These are phyloP conservation scores for Eupeodes latifasciatus DNA, from an alignment of 2,888 invertebrate species.

Conservation along the genomic window DNA sequence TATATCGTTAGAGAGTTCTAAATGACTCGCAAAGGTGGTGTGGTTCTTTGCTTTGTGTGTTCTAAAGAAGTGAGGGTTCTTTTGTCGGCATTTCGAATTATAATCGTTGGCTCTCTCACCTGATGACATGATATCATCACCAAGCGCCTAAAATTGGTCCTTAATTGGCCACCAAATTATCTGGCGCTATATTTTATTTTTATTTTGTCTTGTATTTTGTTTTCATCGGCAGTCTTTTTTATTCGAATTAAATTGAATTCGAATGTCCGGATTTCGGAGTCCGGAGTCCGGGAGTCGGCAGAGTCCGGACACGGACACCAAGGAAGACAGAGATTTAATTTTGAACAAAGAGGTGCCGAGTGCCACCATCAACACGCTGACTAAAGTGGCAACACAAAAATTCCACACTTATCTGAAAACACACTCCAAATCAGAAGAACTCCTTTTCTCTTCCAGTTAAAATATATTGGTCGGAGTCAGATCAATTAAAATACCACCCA, in stretches of 20 bases:
- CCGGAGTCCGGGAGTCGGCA: too few relatives aligned
- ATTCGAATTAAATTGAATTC: conserved; percentile 39
- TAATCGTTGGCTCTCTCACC: conserved; percentile 72
- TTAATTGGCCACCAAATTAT: conserved; percentile 76
- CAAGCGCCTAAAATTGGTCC: conserved; percentile 72
- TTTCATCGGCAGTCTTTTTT: conserved; percentile 2
- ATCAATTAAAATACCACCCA: conserved; percentile 76
- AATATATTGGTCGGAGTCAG: conserved; percentile 52
- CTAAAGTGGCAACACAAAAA: conserved; percentile 71
- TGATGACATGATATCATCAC: conserved; percentile 74
- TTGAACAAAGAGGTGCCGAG: conserved; percentile 48
- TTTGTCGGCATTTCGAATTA: conserved; percentile 65
- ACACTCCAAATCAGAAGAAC: conserved; percentile 36
- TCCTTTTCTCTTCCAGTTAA: conserved; percentile 25
- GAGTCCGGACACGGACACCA: conserved; percentile 45
- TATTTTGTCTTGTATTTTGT: conserved; percentile 14
- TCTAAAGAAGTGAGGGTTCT: conserved; percentile 45
- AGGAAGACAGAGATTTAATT: conserved; percentile 47
- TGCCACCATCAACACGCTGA: conserved; percentile 60
- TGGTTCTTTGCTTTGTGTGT: conserved; percentile 7
- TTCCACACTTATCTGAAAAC: conserved; percentile 67
- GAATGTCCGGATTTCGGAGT: conserved; percentile 4
- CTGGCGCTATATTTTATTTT: conserved; percentile 54
- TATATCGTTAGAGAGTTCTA: conserved; percentile 75
- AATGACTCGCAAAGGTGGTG: conserved; percentile 71